These are phyloP conservation scores for Ophion slaviceki DNA, from an alignment of 2,888 invertebrate genomes.

Conservation along the genomic window DNA sequence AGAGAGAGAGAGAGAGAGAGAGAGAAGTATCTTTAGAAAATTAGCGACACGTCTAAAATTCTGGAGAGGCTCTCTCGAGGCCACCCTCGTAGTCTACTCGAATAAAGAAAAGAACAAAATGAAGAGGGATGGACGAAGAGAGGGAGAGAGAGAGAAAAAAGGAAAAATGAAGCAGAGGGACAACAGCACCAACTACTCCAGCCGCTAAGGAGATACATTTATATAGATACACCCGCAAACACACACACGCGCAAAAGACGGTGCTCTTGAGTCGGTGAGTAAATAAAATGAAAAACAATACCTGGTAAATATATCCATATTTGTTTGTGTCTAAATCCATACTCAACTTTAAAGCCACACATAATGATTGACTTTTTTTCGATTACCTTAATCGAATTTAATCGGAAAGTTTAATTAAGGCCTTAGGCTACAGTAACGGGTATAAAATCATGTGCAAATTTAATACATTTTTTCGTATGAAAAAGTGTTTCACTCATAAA, in stretches of 20 bases:
- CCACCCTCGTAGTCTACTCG: conserved; percentile 36
- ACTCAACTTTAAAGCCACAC: no score
- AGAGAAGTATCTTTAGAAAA: conserved; percentile 59
- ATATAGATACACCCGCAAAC: not conserved
- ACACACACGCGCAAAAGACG: no score
- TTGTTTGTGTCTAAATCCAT: not conserved
- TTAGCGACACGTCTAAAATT: conserved; percentile 57
- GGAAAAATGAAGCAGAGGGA: not conserved
- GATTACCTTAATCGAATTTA: no score
- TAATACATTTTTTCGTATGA: no score
- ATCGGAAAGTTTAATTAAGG: no score
- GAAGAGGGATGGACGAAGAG: not conserved
- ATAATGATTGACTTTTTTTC: no score
- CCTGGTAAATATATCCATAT: not conserved
- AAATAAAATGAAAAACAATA: not conserved
- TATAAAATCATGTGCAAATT: no score
- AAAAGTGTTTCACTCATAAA: no score
- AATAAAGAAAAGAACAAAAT: not conserved
- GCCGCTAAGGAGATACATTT: not conserved
- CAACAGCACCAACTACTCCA: not conserved
- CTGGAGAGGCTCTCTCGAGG: conserved; percentile 41
- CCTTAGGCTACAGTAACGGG: no score
- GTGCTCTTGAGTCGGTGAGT: not conserved
- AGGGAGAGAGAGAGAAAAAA: not conserved
- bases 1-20: not conserved